Conservation (phyloP, 1,140 invertebrate genomes). For the Euura lappo region DNA sequence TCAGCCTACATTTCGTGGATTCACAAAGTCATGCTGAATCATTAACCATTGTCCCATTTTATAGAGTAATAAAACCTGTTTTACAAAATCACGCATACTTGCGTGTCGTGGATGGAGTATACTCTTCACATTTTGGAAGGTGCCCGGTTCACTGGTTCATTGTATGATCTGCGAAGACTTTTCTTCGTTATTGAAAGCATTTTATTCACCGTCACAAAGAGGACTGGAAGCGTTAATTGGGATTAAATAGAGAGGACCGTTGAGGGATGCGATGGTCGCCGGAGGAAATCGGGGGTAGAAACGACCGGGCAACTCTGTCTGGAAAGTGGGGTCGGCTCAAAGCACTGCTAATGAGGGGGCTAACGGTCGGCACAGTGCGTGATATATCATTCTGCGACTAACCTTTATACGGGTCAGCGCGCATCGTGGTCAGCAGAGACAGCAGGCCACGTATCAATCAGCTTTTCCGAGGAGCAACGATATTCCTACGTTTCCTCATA, state of each 20-base stretch:
- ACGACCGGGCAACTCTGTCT: slow-evolving; percentile 1
- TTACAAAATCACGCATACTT: too few species aligned
- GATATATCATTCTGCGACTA: background rate
- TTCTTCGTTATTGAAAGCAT: background rate
- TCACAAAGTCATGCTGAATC: slow-evolving; percentile 26
- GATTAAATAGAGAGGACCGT: slow-evolving; percentile 3
- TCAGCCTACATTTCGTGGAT: slow-evolving; percentile 63
- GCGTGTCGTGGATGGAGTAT: too few species aligned
- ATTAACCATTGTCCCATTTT: background rate
- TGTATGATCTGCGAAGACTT: background rate
- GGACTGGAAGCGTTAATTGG: background rate
- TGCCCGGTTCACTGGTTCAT: background rate
- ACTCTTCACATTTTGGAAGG: too few species aligned
- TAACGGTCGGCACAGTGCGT: background rate
- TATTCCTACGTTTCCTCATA: too few species aligned
- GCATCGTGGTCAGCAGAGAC: background rate
- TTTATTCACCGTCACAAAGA: background rate
- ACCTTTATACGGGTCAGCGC: background rate
- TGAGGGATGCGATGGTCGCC: background rate
- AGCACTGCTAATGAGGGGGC: slow-evolving; percentile 2
- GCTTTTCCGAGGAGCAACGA: too few species aligned
- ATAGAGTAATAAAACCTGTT: too few species aligned
- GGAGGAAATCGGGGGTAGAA: background rate
- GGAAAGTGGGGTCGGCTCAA: slow-evolving; percentile 1
- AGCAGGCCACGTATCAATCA: background rate